Evolutionary conservation across 2,888 invertebrate genomes (phyloP).

Genomic region (Meloe dianella): DNA sequence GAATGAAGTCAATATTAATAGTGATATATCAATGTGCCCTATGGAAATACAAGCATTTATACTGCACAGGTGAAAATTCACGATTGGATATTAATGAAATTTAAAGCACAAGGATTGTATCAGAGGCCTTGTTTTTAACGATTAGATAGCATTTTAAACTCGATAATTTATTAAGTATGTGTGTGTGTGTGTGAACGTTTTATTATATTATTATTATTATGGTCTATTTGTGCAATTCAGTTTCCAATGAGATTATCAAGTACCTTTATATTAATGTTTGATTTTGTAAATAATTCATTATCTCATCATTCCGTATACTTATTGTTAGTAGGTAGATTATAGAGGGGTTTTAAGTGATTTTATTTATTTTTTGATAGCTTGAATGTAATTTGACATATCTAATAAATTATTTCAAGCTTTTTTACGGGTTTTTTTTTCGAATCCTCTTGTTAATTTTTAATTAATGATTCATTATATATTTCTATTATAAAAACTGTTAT

Average conservation of each 20-base stretch:
- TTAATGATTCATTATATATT: neutral
- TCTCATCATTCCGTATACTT: neutral
- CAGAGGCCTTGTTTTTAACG: conserved; percentile 22
- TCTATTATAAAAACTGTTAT: neutral
- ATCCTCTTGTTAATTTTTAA: no score
- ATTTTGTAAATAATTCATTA: neutral
- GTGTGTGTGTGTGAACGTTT: neutral
- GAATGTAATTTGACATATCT: neutral
- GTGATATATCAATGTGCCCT: conserved; percentile 61
- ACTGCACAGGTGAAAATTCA: conserved; percentile 36
- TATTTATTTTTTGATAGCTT: no score
- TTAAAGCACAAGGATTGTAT: conserved; percentile 7
- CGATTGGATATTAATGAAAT: conserved; percentile 10
- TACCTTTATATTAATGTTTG: neutral
- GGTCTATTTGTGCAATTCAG: neutral
- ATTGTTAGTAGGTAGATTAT: neutral
- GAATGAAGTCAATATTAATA: conserved; percentile 52
- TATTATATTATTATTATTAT: neutral
- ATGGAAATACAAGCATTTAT: conserved; percentile 66
- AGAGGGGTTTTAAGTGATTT: neutral
- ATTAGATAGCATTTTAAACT: neutral
- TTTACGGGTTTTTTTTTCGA: no score
- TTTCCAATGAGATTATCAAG: conserved; percentile 3
- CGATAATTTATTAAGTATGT: neutral
- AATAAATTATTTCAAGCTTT: neutral